A percentile compares a stretch with the other conserved stretches of the same genome.
These are phyloP conservation scores for Hyperoplus immaculatus DNA, from an alignment of 2,797 vertebrate species.

Conservation along the genomic window DNA sequence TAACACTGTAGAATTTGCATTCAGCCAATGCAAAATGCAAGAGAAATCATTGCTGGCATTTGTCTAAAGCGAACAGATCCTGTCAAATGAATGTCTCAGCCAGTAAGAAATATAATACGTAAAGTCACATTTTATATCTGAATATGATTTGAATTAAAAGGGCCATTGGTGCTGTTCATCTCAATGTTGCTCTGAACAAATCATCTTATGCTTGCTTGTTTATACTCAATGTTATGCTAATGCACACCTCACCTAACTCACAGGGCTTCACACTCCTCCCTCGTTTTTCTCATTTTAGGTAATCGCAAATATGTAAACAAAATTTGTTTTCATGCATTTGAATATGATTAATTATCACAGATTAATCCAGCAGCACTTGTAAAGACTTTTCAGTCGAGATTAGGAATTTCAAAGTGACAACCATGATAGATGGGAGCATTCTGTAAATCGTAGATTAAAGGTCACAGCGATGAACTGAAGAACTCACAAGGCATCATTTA, in stretches of 20 bases:
- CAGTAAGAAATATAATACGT: conserved; percentile 53
- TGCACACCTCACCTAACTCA: conserved; percentile 77
- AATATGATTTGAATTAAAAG: conserved; percentile 68
- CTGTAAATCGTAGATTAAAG: conserved; percentile 88
- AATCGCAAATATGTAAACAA: conserved; percentile 88
- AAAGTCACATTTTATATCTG: conserved; percentile 64
- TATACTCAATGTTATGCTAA: conserved; percentile 74
- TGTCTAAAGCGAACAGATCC: conserved; percentile 51
- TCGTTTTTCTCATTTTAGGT: conserved; percentile 80
- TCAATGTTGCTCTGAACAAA: conserved; percentile 51
- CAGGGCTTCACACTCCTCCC: conserved; percentile 61
- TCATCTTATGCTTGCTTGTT: conserved; percentile 54
- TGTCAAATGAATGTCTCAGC: conserved; percentile 64
- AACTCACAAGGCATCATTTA: conserved; percentile 81
- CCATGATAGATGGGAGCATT: conserved; percentile 87
- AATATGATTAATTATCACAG: conserved; percentile 90
- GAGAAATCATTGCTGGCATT: conserved; percentile 19
- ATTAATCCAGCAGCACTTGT: conserved; percentile 87
- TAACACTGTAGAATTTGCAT: conserved; percentile 34
- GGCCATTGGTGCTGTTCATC: conserved; percentile 36
- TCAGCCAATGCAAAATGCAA: conserved; percentile 19
- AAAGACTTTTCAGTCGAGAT: conserved; percentile 90
- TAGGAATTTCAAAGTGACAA: conserved; percentile 89
- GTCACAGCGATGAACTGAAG: conserved; percentile 81
- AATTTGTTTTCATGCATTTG: conserved; percentile 87